Base-by-base conservation (phyloP, 2,797 vertebrate species). In the Forpus xanthops region DNA sequence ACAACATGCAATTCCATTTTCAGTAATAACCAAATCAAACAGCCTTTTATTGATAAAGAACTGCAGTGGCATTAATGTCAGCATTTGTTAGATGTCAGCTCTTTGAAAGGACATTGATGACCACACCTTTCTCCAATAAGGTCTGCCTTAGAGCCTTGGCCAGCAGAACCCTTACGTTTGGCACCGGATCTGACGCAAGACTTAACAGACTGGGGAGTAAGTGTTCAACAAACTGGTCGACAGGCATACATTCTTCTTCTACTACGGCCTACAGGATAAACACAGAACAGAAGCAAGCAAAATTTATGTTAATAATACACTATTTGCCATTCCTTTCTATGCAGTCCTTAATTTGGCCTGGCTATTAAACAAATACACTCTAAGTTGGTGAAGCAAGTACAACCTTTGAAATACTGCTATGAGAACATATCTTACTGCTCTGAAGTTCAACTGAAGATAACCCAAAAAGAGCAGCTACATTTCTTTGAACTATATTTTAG, bases 101-200 rank as follows among this genome's bases (percentile, higher is more conserved):
- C 27, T 65, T 27, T 8, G 61, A 25, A 16, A 55, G 24, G 49
- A 33, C 65, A 49, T 7, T 3, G 30, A 16, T 6, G 21, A 74
- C 10, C 88, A 6, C 96, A 99, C 99, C 98, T 98, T 99, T 99
- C 96, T 99, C 98, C 98, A 99, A 89, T 17, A 99, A 95, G 0
- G 98, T 99, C 96, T 99, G 99, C 44, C 98, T 97, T 16, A 99
- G 97, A 11, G 98, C 98, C 95, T 99, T 99, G 94, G 99, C 99
- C 2, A 99, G 98, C 93, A 99, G 96, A 19, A 99, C 98, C 5
- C 99, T 97, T 10, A 99, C 98, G 0, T 99, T 99, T 44, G 99
- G 99, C 92, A 98, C 99, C 1, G 99, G 99, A 95, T 99, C 98
- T 1, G 98, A 98, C 2, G 98, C 98, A 6, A 99, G 98, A 90